Conservation (phyloP, 2,113 vertebrate species). For the Cynoglossus semilaevis region DNA sequence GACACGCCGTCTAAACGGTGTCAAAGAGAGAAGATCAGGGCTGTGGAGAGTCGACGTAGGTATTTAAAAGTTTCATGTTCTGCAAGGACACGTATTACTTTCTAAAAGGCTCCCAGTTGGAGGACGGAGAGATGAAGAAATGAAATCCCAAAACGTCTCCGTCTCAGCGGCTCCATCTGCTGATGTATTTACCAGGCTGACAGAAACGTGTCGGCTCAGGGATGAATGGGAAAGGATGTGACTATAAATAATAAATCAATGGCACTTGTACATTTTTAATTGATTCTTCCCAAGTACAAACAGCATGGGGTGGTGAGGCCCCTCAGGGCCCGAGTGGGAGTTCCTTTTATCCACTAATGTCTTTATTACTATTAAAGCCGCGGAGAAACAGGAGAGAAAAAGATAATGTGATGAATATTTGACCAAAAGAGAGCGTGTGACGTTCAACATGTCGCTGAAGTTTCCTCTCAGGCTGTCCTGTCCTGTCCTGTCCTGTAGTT, state of each 20-base stretch:
- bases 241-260: constrained; percentile 71
- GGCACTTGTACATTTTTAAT: constrained; percentile 74
- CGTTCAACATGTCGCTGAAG: constrained; percentile 34
- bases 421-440: constrained; percentile 41
- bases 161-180: background rate
- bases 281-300: constrained; percentile 71
- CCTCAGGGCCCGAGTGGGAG: constrained; percentile 44
- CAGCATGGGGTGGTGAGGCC: constrained; percentile 65
- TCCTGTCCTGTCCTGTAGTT: background rate
- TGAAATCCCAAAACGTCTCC: constrained; percentile 2
- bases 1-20: background rate
- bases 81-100: constrained; percentile 8
- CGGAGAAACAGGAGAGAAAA: constrained; percentile 43
- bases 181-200: constrained; percentile 48
- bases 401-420: constrained; percentile 61
- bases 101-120: constrained; percentile 7
- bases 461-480: constrained; percentile 18
- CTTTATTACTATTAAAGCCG: constrained; percentile 67
- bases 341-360: constrained; percentile 66
- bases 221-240: constrained; percentile 47
- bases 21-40: background rate
- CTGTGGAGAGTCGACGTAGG: constrained; percentile 2
- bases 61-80: constrained; percentile 3
- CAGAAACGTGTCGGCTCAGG: constrained; percentile 43
- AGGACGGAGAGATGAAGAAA: background rate